A percentile compares a stretch with the other conserved stretches of the same genome.
These are phyloP conservation scores for Empidonax traillii DNA, from an alignment of 2,113 vertebrate species.

Conservation along the genomic window DNA sequence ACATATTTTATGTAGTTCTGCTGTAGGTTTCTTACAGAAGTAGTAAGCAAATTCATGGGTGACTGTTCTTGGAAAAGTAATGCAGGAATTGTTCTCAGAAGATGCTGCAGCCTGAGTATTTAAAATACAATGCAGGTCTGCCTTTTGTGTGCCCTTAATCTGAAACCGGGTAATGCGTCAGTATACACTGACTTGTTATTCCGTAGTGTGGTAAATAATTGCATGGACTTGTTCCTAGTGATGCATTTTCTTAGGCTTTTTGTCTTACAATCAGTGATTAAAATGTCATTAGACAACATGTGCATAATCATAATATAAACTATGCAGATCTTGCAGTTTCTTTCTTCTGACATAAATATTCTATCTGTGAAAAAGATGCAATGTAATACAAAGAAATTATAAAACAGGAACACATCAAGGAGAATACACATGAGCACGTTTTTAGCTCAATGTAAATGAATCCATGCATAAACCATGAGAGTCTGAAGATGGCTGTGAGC, in stretches of 20 bases:
- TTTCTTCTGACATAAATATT: slow-evolving; percentile 16
- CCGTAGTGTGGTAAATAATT: neutral
- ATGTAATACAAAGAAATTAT: slow-evolving; percentile 18
- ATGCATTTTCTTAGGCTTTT: neutral
- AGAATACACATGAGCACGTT: neutral
- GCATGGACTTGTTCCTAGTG: neutral
- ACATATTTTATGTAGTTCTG: neutral
- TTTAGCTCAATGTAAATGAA: slow-evolving; percentile 10
- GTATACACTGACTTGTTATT: neutral
- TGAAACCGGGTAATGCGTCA: neutral
- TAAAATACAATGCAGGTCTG: slow-evolving; percentile 35
- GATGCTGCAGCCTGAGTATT: neutral
- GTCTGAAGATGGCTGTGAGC: neutral
- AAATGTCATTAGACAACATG: neutral
- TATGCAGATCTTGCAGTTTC: neutral
- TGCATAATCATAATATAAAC: neutral
- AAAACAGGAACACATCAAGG: slow-evolving; percentile 1
- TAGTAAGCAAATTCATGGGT: neutral
- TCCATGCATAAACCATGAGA: neutral
- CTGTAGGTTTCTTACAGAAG: neutral
- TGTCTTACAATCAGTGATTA: neutral
- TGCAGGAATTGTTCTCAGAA: neutral
- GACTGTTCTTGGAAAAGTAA: neutral
- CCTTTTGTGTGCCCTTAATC: slow-evolving; percentile 49
- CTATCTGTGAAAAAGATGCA: neutral